Evolutionary conservation across 2,113 vertebrate genomes (phyloP).

Genomic region (Parus major): DNA sequence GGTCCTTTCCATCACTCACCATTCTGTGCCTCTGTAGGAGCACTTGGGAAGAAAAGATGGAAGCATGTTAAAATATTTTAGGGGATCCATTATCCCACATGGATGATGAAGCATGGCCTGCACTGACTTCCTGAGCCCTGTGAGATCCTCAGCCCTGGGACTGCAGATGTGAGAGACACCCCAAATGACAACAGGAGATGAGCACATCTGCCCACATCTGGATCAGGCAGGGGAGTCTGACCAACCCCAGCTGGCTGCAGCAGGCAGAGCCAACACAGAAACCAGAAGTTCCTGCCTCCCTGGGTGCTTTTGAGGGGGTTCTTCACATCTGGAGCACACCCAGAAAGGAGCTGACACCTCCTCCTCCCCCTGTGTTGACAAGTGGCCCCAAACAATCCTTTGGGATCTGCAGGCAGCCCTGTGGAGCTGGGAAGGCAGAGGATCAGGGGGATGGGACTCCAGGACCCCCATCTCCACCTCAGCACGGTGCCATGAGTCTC

Average conservation of each 20-base stretch:
- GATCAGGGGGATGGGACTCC: background rate
- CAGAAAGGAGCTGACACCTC: background rate
- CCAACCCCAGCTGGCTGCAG: background rate
- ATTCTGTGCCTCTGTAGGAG: background rate
- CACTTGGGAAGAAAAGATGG: background rate
- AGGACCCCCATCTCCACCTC: fast-evolving
- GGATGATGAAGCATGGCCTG: background rate
- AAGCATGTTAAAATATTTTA: fast-evolving
- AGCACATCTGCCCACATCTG: background rate
- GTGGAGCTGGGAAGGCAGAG: background rate
- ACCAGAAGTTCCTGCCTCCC: background rate
- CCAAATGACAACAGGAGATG: fast-evolving
- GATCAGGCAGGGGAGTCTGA: background rate
- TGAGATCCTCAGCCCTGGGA: background rate
- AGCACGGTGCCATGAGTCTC: fast-evolving
- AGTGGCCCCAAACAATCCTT: background rate
- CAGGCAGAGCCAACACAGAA: background rate
- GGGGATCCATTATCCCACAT: background rate
- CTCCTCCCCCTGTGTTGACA: fast-evolving
- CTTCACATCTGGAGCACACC: background rate
- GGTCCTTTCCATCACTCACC: background rate
- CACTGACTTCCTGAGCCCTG: background rate
- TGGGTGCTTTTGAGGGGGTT: background rate
- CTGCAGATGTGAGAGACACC: background rate
- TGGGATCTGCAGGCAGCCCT: background rate